phyloP scores from a whole-genome alignment of 2,888 invertebrate genomes.

The Frankliniella fusca region DNA sequence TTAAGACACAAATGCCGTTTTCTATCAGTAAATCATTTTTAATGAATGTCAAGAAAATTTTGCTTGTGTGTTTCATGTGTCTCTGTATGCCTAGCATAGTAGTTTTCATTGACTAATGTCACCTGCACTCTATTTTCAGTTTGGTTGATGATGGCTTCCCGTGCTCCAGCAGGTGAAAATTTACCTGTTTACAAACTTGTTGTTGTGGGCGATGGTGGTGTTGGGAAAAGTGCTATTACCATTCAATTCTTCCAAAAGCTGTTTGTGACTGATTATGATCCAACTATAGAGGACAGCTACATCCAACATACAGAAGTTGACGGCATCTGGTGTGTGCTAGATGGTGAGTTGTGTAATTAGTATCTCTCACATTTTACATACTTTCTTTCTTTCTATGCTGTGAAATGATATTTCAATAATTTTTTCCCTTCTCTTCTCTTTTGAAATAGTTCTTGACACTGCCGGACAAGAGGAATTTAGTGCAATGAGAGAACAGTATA shows the following conservation, averaged over 20 bases:
- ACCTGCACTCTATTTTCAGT: too few species aligned
- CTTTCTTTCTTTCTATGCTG: slow-evolving; percentile 27
- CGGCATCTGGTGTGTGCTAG: slow-evolving; percentile 84
- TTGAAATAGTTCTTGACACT: slow-evolving; percentile 75
- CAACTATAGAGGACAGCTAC: slow-evolving; percentile 93
- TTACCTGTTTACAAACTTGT: slow-evolving; percentile 70
- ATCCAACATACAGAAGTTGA: slow-evolving; percentile 91
- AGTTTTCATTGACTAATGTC: too few species aligned
- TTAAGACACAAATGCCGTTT: too few species aligned
- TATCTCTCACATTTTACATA: background rate
- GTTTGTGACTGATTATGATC: slow-evolving; percentile 92
- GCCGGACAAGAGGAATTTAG: slow-evolving; percentile 95
- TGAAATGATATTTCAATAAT: background rate
- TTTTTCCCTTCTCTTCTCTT: slow-evolving; percentile 26
- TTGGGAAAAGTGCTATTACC: slow-evolving; percentile 94
- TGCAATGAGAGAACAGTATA: slow-evolving; percentile 90
- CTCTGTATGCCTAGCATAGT: too few species aligned
- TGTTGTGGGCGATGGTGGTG: slow-evolving; percentile 91
- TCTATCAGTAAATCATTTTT: too few species aligned
- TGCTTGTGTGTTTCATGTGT: too few species aligned
- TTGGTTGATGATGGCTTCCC: background rate
- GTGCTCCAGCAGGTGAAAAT: slow-evolving; percentile 1
- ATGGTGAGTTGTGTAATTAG: slow-evolving; percentile 58
- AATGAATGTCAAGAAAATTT: too few species aligned
- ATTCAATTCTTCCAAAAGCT: slow-evolving; percentile 93